Conservation (phyloP, 1,140 invertebrate genomes). For the Chelonus insularis region DNA sequence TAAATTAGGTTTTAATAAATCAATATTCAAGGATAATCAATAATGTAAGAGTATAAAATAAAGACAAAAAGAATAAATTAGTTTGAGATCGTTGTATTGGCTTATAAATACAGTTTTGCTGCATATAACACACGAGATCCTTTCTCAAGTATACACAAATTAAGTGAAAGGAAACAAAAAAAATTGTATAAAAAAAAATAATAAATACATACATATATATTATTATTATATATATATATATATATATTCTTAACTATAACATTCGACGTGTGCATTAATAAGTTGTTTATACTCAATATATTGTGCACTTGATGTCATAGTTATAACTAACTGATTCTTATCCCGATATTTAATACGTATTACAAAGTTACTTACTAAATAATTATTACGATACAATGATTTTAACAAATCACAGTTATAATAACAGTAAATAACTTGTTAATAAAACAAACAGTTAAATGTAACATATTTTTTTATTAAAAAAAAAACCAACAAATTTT, state of each 20-base stretch:
- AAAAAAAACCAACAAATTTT: neutral
- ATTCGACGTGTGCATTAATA: neutral
- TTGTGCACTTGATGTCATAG: too few species aligned
- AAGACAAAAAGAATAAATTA: constrained; percentile 1
- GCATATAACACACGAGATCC: neutral
- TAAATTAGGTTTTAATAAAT: too few species aligned
- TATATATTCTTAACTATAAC: constrained; percentile 7
- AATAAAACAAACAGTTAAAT: neutral
- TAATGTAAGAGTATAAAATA: neutral
- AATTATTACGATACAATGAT: constrained; percentile 4
- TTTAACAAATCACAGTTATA: constrained; percentile 15
- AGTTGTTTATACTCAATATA: neutral
- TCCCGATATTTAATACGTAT: neutral
- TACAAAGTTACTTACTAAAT: constrained; percentile 3
- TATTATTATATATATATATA: constrained; percentile 3
- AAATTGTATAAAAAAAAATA: neutral
- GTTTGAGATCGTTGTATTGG: constrained; percentile 26
- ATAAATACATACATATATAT: too few species aligned
- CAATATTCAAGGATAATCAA: too few species aligned
- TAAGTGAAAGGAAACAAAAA: neutral
- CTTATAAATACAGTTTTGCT: constrained; percentile 10
- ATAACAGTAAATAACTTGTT: neutral
- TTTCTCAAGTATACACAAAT: neutral
- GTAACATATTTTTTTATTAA: neutral
- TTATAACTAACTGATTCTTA: too few species aligned